phyloP scores from a whole-genome alignment of 2,888 invertebrate genomes.

The Neoscelio sp. region DNA sequence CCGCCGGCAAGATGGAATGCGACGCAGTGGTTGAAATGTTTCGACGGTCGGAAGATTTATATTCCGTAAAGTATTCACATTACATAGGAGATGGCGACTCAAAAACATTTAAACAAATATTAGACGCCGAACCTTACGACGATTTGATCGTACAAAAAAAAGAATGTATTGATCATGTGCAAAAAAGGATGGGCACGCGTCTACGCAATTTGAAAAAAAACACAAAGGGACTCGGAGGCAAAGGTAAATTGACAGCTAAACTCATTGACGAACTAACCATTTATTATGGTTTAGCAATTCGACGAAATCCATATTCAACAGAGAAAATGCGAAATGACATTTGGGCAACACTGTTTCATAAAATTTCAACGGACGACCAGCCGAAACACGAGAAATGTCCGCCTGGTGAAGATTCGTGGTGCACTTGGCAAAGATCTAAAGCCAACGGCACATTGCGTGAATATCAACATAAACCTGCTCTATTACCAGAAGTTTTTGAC shows the following conservation, averaged over 20 bases:
- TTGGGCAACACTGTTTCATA: conserved; percentile 64
- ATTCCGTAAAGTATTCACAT: conserved; percentile 39
- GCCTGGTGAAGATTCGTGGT: conserved; percentile 64
- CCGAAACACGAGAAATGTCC: conserved; percentile 65
- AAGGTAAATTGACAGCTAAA: conserved; percentile 49
- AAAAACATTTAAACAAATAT: conserved; percentile 47
- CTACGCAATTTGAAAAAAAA: conserved; percentile 51
- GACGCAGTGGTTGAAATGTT: conserved; percentile 46
- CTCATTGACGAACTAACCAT: conserved; percentile 54
- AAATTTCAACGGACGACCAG: conserved; percentile 60
- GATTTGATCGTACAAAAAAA: conserved; percentile 39
- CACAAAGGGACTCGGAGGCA: conserved; percentile 49
- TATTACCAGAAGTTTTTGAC: conserved; percentile 25
- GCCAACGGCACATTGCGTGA: conserved; percentile 18
- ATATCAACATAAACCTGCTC: conserved; percentile 46
- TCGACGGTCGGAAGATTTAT: conserved; percentile 24
- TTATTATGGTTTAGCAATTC: conserved; percentile 60
- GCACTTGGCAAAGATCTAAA: conserved; percentile 63
- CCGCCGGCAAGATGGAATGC: conserved; percentile 26
- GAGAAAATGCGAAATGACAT: conserved; percentile 65
- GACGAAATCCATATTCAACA: conserved; percentile 57
- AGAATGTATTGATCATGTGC: conserved; percentile 59
- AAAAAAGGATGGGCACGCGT: conserved; percentile 49
- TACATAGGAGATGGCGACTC: conserved; percentile 46
- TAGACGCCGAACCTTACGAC: conserved; percentile 48